Evolutionary conservation across 2,888 invertebrate species (phyloP).

Genomic region (Dascillus cervinus): DNA sequence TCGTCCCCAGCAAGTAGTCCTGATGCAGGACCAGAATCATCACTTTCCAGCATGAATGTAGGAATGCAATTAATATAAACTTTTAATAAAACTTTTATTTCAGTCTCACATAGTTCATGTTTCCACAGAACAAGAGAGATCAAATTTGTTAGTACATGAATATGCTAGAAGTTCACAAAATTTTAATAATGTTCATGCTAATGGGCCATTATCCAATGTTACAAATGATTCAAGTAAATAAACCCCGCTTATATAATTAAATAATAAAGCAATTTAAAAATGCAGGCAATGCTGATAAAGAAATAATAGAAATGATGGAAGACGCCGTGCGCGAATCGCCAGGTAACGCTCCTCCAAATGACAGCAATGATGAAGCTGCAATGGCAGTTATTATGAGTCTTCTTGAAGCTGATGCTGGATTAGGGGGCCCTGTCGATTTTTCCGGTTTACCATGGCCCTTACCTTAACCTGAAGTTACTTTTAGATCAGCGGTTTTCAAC

Average conservation of each 20-base stretch:
- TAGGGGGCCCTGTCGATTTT: conserved; percentile 82
- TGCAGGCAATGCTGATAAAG: conserved; percentile 41
- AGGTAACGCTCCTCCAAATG: conserved; percentile 44
- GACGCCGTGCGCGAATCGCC: conserved; percentile 44
- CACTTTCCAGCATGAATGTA: conserved; percentile 29
- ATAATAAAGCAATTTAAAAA: conserved; percentile 1
- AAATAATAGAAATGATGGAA: conserved; percentile 53
- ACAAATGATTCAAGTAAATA: conserved; percentile 45
- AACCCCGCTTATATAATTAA: background rate
- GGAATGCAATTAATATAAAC: background rate
- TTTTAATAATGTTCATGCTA: conserved; percentile 40
- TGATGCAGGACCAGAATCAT: conserved; percentile 31
- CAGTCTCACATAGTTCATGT: conserved; percentile 41
- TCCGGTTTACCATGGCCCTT: conserved; percentile 81
- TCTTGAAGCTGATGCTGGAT: conserved; percentile 80
- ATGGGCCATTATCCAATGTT: conserved; percentile 44
- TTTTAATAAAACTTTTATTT: conserved; percentile 15
- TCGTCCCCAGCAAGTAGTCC: conserved; percentile 47
- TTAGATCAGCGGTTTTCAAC: too few species aligned
- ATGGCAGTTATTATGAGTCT: conserved; percentile 91
- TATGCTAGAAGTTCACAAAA: conserved; percentile 22
- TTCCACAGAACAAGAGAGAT: conserved; percentile 32
- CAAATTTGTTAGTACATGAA: conserved; percentile 23
- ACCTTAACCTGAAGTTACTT: conserved; percentile 61
- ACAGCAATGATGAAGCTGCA: conserved; percentile 81